Percentiles rank a stretch among this genome's conserved stretches.
phyloP scores from a whole-genome alignment of 2,888 invertebrate species.

The Syrista parreyssii region DNA sequence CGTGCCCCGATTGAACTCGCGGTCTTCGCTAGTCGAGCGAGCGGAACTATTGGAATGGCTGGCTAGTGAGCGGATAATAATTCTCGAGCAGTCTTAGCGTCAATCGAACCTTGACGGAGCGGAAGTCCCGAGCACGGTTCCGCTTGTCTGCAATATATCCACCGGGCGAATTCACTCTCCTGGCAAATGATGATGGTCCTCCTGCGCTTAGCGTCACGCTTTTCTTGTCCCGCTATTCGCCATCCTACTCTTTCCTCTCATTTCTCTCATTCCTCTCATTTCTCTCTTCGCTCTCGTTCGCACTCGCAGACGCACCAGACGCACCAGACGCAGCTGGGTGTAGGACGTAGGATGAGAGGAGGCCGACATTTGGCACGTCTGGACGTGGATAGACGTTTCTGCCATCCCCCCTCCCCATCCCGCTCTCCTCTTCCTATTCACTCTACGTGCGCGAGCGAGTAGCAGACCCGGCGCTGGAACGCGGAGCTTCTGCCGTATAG shows the following conservation, averaged over 20 bases:
- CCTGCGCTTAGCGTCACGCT: constrained; percentile 11
- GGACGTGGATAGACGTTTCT: no score
- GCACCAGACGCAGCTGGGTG: no score
- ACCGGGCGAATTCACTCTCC: constrained; percentile 23
- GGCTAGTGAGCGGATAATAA: constrained; percentile 25
- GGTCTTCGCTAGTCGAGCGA: constrained; percentile 24
- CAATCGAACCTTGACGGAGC: constrained; percentile 51
- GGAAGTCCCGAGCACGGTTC: constrained; percentile 41
- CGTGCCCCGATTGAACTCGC: no score
- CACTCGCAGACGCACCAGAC: not conserved
- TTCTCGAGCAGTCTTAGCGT: constrained; percentile 36
- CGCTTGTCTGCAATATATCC: constrained; percentile 30
- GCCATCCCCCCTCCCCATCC: constrained; percentile 9
- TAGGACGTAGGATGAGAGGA: no score
- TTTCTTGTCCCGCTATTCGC: not conserved
- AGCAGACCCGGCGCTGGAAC: no score
- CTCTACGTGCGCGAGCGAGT: no score
- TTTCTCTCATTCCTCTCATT: no score
- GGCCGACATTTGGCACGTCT: no score
- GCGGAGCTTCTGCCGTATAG: not conserved
- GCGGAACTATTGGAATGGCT: constrained; percentile 7
- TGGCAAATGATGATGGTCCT: constrained; percentile 33
- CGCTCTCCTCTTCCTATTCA: constrained; percentile 28
- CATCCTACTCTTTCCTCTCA: constrained; percentile 9
- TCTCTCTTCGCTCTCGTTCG: not conserved